phyloP scores from a whole-genome alignment of 2,888 invertebrate genomes.

The Mesoligia furuncula region DNA sequence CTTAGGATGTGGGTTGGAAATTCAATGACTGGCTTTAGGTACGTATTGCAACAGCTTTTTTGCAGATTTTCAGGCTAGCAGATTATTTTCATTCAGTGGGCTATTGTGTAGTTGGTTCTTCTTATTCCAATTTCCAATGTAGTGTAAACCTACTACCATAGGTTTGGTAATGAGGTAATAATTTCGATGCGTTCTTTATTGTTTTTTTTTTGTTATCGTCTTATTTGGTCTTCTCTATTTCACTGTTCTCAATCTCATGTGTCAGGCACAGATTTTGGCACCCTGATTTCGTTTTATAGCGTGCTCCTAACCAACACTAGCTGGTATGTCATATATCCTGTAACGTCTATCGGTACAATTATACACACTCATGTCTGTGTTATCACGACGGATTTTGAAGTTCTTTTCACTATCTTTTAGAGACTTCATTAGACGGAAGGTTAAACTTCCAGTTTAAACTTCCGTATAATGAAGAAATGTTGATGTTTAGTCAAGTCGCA shows the following conservation, averaged over 20 bases:
- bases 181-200: background rate
- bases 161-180: background rate
- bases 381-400: background rate
- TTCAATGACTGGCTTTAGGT: constrained; percentile 21
- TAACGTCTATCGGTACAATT: background rate
- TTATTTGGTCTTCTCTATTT: background rate
- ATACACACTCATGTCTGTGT: background rate
- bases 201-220: background rate
- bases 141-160: too few species aligned
- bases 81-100: background rate
- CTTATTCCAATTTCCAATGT: background rate
- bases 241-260: background rate
- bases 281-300: background rate
- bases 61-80: background rate
- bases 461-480: background rate
- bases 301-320: background rate
- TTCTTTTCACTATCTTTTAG: background rate
- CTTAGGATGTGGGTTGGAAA: constrained; percentile 21
- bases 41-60: constrained; percentile 5
- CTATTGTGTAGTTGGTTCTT: background rate
- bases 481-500: background rate
- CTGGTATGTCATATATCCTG: background rate
- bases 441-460: background rate
- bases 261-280: background rate
- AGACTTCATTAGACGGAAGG: background rate